Evolutionary conservation across 2,797 vertebrate genomes (phyloP), one percentile per base, ranked within the genome.

Genomic region (Falco cherrug): DNA sequence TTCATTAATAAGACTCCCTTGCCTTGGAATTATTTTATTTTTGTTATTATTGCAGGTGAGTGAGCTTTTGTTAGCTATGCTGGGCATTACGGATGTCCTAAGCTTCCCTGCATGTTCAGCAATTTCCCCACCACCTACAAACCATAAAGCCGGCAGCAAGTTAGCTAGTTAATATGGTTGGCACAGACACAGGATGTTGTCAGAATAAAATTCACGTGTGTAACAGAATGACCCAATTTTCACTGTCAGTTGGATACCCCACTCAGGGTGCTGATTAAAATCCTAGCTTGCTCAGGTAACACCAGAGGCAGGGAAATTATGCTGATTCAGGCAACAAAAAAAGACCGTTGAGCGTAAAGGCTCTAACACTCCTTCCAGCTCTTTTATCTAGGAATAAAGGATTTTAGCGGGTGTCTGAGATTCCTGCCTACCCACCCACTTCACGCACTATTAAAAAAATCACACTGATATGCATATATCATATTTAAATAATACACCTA

Each of bases 321-420:
- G 51, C n/a, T 89, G 71, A 89, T 67, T 92, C 9, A 81, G 54
- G 47, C 43, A 82, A 63, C 56, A 71, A 91, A 51, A 56, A 69
- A 75, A 8, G n/a, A 69, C 24, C 79, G 24, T 16, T 78, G 59
- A 87, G 37, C 21, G 82, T 50, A 74, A 89, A 91, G 56, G 48
- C 39, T 89, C 29, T n/a, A 93, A 76, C 35, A 10, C 3, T 80
- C 53, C 50, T 91, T 75, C 67, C 39, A 93, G 50, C 21, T 61
- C 75, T 84, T 95, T 86, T 61, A 79, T 80, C 51, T 53, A 61
- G 41, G 35, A 92, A 90, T 54, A 78, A 92, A 81, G 47, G 22
- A 79, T 56, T 94, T 89, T 20, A 82, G 56, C 28, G 21, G 41
- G 28, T 92, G 33, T 13, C 39, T 65, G 22, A 75, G 61, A 94